Base-by-base conservation (phyloP, 2,113 vertebrate genomes). In the Notiomystis cincta region DNA sequence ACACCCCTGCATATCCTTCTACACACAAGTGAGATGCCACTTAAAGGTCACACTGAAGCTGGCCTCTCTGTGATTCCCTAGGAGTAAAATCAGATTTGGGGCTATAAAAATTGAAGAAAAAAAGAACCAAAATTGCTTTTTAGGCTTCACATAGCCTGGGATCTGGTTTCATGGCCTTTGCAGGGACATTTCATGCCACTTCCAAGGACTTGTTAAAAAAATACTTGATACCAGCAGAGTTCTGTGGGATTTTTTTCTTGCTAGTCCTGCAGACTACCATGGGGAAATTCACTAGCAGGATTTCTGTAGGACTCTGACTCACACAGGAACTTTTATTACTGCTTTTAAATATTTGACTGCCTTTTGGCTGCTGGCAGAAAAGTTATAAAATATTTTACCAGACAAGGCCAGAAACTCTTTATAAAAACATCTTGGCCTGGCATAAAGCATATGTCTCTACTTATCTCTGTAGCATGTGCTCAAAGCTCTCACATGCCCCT, bases 361-460 rank as follows among this genome's bases (percentile, higher is more conserved):
- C 71, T 95, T 70, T 62, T 88, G 84, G 70, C 73, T 78, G 71
- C 87, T 92, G 73, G 86, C 94, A 92, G 92, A 60, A 42, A 91
- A 93, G 87, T 60, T 72, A 83, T 97, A 96, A 87, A 95, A 82
- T 79, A 76, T 95, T 96, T 94, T 93, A 95, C 91, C 95, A 97
- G 96, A 86, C 64, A 2, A 70, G 85, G 79, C 95, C 92, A 96
- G 88, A 93, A 95, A 88, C 35, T 85, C 78, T 90, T 91, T 88
- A 94, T 86, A 51, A 90, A 93, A 87, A 70, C 70, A 61, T 83
- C 58, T 47, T 91, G 94, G 71, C 66, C 64, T 87, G 75, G 91
- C 69, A 73, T 73, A 62, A 90, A 70, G 64, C 67, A 84, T 87
- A 58, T 91, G 93, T 96, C 93, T 97, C 50, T 92, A 83, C 70